Base-by-base conservation (phyloP, 2,888 invertebrate species). In the Meandrusa payeni region DNA sequence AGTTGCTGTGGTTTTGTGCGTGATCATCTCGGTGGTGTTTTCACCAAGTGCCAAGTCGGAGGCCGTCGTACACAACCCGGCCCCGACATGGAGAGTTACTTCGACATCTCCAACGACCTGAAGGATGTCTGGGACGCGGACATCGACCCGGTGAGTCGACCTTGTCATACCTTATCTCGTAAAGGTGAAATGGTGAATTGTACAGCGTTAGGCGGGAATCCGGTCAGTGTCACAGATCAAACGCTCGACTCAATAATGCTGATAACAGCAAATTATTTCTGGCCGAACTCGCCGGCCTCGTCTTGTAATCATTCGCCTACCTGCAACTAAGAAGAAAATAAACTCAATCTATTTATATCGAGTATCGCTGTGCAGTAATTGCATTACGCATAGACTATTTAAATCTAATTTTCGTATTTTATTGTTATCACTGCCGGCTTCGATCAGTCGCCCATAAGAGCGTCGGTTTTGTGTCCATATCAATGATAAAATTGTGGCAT, bases 71-170 rank as follows among this genome's bases (percentile, higher is more conserved):
- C 61, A 54, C 57, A n/a, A 59, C 69, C 76, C 74, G 79, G 79
- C 79, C 78, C 83, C 73, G 78, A 79, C 69, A 93, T 93, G 93
- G 93, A 93, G 85, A 89, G 90, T 62, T 93, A 93, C 85, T 94
- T 93, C 86, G 94, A 94, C 82, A 91, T 92, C 74, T 91, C 90
- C 64, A 89, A 90, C 50, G 92, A 93, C 81, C 89, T 94, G 68
- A 93, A 92, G 88, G 94, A 94, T 80, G 89, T 94, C 67, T 94
- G 94, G 94, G 94, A 94, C 76, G 91, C 93, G 62, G 94, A 94
- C 87, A 89, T 94, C 72, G 94, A 94, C 88, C 92, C 94, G 92
- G 94, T 94, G 79, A 93, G 93, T 90, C 67, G 75, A 76, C 78
- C 79, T 78, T 82, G 20, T 27, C 17, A 11, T 48, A 46, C 42